These are phyloP conservation scores for Eristalis pertinax DNA, from an alignment of 2,888 invertebrate genomes.

Conservation along the genomic window DNA sequence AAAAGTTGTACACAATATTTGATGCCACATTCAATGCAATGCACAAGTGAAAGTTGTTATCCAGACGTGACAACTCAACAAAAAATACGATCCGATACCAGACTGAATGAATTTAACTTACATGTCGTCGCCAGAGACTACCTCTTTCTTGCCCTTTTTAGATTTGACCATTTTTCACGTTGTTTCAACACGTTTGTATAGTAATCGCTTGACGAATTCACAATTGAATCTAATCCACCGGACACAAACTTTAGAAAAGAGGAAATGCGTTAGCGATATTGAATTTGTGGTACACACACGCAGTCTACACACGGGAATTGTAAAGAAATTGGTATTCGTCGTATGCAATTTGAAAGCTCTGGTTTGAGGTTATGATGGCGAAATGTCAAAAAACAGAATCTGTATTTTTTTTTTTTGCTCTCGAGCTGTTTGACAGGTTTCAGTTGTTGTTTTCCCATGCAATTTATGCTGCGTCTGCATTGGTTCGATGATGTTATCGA, in stretches of 20 bases:
- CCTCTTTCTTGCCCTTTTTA: conserved; percentile 91
- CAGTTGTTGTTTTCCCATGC: conserved; percentile 45
- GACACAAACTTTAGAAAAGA: conserved; percentile 26
- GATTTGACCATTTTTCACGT: conserved; percentile 87
- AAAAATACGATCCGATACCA: conserved; percentile 54
- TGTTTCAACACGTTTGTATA: conserved; percentile 80
- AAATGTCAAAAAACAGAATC: conserved; percentile 50
- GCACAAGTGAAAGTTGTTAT: conserved; percentile 69
- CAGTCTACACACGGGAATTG: conserved; percentile 56
- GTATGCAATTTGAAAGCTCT: conserved; percentile 66
- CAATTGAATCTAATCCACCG: conserved; percentile 57
- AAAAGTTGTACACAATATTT: conserved; percentile 25
- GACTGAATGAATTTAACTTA: conserved; percentile 81
- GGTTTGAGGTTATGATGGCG: conserved; percentile 60
- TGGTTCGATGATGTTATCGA: conserved; percentile 13
- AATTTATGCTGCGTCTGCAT: not conserved
- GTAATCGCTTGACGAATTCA: conserved; percentile 52
- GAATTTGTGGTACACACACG: conserved; percentile 58
- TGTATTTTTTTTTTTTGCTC: conserved; percentile 35
- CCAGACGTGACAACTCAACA: conserved; percentile 73
- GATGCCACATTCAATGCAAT: conserved; percentile 11
- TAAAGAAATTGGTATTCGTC: conserved; percentile 59
- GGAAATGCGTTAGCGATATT: conserved; percentile 26
- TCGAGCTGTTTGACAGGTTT: conserved; percentile 44
- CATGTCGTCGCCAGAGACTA: conserved; percentile 88